Conservation (phyloP, 2,797 vertebrate genomes). For the Hozukius guyotensis region DNA sequence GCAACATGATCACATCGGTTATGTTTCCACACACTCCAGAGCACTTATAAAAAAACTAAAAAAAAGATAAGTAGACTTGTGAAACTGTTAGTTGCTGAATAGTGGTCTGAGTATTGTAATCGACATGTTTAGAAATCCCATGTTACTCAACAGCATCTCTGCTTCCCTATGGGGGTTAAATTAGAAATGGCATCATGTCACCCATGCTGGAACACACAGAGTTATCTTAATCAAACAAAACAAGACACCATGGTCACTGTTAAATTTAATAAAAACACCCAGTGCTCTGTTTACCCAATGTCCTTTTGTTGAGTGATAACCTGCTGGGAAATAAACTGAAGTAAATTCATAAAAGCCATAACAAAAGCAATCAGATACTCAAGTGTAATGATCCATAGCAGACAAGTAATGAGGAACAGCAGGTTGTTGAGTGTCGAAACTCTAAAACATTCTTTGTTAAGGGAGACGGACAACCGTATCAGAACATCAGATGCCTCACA, state of each 20-base stretch:
- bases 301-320: slow-evolving; percentile 48
- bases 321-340: slow-evolving; percentile 60
- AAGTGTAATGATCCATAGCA: background rate
- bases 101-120: slow-evolving; percentile 34
- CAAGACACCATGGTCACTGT: background rate
- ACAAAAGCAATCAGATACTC: background rate
- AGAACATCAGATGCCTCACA: background rate
- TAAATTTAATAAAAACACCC: slow-evolving; percentile 1
- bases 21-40: slow-evolving; percentile 29
- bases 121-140: slow-evolving; percentile 54
- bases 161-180: slow-evolving; percentile 57
- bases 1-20: background rate
- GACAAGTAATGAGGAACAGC: background rate
- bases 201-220: slow-evolving; percentile 52
- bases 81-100: slow-evolving; percentile 71
- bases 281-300: slow-evolving; percentile 56
- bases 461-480: background rate
- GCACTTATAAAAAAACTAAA: background rate
- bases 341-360: slow-evolving; percentile 11
- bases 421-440: background rate
- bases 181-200: slow-evolving; percentile 40
- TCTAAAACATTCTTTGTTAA: slow-evolving; percentile 15
- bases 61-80: slow-evolving; percentile 29
- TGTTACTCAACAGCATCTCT: slow-evolving; percentile 59
- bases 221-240: slow-evolving; percentile 23